Percentiles rank a stretch among this genome's conserved stretches.
Evolutionary conservation across 2,888 invertebrate genomes (phyloP).

Genomic region (Eumerus sabulonum): DNA sequence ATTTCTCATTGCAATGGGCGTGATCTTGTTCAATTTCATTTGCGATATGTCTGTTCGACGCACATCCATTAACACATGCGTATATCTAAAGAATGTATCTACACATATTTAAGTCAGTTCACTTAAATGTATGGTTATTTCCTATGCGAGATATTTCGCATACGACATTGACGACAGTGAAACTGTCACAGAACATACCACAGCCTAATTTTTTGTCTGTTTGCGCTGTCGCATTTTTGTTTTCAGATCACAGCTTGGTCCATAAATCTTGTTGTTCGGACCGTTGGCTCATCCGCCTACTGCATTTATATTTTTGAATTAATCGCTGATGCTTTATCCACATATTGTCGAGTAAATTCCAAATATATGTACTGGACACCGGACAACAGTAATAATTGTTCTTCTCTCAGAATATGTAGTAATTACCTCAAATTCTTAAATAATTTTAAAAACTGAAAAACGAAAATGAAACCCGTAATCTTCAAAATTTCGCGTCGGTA

Average conservation of each 20-base stretch:
- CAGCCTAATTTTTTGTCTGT: constrained; percentile 68
- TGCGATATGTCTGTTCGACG: constrained; percentile 45
- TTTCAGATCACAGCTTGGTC: constrained; percentile 62
- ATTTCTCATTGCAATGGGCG: constrained; percentile 48
- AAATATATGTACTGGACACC: constrained; percentile 35
- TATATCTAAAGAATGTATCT: constrained; percentile 47
- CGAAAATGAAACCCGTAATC: constrained; percentile 30
- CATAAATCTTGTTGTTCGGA: constrained; percentile 58
- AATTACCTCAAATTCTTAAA: constrained; percentile 49
- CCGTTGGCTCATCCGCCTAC: constrained; percentile 59
- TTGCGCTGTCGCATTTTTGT: constrained; percentile 58
- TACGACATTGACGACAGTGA: constrained; percentile 67
- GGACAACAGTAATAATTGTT: constrained; percentile 47
- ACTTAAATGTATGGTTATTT: constrained; percentile 61
- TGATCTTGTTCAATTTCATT: constrained; percentile 50
- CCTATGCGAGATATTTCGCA: constrained; percentile 55
- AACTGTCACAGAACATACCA: constrained; percentile 65
- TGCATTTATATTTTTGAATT: constrained; percentile 57
- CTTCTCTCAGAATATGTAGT: constrained; percentile 58
- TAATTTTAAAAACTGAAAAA: constrained; percentile 12
- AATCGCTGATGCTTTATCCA: constrained; percentile 52
- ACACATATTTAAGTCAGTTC: constrained; percentile 66
- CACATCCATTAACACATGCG: constrained; percentile 50
- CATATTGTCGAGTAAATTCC: constrained; percentile 45
- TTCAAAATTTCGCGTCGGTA: constrained; percentile 7